phyloP scores from a whole-genome alignment of 2,888 invertebrate species.

The Athalia rosae region DNA sequence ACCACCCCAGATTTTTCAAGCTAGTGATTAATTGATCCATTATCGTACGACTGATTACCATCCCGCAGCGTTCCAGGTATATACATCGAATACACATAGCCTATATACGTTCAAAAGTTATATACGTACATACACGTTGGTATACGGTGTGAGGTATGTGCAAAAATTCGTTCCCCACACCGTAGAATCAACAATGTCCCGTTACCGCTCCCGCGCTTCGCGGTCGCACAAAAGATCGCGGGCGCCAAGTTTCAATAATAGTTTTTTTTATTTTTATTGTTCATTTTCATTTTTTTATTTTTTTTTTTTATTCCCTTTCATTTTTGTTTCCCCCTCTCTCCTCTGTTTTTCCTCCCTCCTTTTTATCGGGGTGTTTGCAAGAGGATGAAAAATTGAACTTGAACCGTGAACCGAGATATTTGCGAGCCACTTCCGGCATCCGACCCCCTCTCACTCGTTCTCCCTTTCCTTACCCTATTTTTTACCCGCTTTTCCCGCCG shows the following conservation, averaged over 20 bases:
- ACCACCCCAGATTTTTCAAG: neutral
- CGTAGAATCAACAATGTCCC: constrained; percentile 18
- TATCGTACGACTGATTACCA: constrained; percentile 12
- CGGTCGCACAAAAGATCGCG: constrained; percentile 1
- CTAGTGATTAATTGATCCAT: constrained; percentile 8
- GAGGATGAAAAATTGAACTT: constrained; percentile 29
- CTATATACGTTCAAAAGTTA: neutral
- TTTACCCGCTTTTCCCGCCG: too few species aligned
- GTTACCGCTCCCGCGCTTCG: neutral
- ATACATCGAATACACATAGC: neutral
- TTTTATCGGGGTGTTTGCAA: constrained; percentile 12
- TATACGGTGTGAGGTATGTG: too few species aligned
- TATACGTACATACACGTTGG: neutral
- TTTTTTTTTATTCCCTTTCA: neutral
- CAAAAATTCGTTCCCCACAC: neutral
- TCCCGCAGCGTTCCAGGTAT: neutral
- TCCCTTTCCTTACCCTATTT: neutral
- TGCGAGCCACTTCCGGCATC: neutral
- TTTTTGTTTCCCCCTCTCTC: neutral
- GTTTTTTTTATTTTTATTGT: constrained; percentile 15
- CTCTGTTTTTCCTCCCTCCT: neutral
- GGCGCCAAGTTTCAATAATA: constrained; percentile 16
- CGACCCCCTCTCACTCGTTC: neutral
- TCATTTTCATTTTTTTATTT: neutral
- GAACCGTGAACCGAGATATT: constrained; percentile 17